A percentile compares a stretch with the other conserved stretches of the same genome.
Evolutionary conservation across 2,797 vertebrate genomes (phyloP).

Genomic region (Eulemur mongoz): DNA sequence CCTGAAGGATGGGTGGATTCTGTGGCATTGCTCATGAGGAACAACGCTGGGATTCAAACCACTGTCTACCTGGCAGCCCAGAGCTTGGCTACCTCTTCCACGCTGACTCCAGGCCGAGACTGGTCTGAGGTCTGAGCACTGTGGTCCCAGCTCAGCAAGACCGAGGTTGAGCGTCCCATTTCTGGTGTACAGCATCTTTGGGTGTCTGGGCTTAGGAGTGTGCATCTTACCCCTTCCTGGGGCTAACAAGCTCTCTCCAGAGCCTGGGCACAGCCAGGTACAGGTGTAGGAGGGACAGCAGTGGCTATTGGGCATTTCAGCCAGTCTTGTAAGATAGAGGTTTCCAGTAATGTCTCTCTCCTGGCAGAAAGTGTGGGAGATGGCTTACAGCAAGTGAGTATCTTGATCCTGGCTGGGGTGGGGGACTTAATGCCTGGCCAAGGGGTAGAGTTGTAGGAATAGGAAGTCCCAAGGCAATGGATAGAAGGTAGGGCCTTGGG

Average conservation of each 20-base stretch:
- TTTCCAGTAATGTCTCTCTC: neutral
- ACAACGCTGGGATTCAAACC: neutral
- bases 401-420: neutral
- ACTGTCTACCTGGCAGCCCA: neutral
- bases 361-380: neutral
- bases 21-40: neutral
- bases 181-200: neutral
- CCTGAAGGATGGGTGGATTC: neutral
- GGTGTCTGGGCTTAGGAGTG: accelerated
- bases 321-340: neutral
- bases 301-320: neutral
- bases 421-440: neutral
- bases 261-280: neutral
- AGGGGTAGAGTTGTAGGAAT: neutral
- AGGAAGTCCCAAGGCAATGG: neutral
- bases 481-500: neutral
- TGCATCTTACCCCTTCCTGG: neutral
- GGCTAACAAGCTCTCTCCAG: neutral
- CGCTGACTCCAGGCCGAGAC: too few relatives aligned
- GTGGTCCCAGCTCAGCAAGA: neutral
- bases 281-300: accelerated
- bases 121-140: neutral
- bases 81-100: neutral
- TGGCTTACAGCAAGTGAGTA: neutral
- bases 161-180: neutral